These are phyloP conservation scores for Colletes collaris DNA, from an alignment of 2,888 invertebrate genomes.

Conservation along the genomic window DNA sequence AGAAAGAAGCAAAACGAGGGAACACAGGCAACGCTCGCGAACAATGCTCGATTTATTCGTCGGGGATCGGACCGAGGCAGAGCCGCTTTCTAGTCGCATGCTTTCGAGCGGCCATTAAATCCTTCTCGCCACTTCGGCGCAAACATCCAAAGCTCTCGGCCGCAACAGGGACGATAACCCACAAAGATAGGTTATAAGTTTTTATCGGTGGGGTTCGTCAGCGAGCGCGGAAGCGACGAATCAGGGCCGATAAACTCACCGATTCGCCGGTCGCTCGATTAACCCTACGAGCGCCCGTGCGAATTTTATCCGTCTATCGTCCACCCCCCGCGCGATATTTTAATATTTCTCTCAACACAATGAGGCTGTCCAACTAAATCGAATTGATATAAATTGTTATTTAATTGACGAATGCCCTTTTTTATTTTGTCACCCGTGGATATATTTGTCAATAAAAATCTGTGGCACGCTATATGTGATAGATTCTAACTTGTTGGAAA, in stretches of 20 bases:
- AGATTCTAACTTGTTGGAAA: too few species aligned
- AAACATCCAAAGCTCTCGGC: neutral
- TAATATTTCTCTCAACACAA: too few species aligned
- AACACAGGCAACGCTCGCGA: conserved; percentile 25
- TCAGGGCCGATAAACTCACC: neutral
- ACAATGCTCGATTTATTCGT: conserved; percentile 63
- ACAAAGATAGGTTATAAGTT: conserved; percentile 41
- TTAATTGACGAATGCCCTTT: too few species aligned
- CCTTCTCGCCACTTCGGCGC: conserved; percentile 32
- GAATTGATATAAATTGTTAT: too few species aligned
- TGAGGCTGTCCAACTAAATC: too few species aligned
- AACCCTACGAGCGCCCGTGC: too few species aligned
- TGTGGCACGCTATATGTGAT: too few species aligned
- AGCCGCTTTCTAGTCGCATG: conserved; percentile 59
- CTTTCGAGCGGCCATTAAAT: conserved; percentile 49
- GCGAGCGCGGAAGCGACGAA: neutral
- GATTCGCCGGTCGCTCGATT: neutral
- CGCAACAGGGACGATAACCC: conserved; percentile 52
- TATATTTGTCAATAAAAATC: too few species aligned
- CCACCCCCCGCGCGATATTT: too few species aligned
- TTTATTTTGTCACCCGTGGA: too few species aligned
- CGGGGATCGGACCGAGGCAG: conserved; percentile 36
- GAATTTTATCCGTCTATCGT: too few species aligned
- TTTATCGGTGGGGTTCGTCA: conserved; percentile 26
- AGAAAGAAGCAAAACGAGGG: conserved; percentile 22